A percentile compares a stretch with the other conserved stretches of the same genome.
Conservation (phyloP, 2,113 vertebrate genomes). For the Ovis aries region DNA sequence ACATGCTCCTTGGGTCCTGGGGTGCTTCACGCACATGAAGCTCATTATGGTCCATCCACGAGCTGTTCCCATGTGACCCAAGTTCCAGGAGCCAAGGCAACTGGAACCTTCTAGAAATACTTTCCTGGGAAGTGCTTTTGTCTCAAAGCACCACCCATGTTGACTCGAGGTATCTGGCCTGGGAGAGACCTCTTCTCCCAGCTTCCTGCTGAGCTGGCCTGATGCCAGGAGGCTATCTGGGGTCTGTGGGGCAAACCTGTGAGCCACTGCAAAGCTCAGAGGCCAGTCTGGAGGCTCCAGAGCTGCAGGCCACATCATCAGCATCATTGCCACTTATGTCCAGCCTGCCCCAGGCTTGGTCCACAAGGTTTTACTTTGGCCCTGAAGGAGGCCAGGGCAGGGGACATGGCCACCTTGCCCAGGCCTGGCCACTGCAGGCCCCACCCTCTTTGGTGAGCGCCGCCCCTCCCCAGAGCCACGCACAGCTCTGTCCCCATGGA, state of each 20-base stretch:
- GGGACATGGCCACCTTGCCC: neutral
- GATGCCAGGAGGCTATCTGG: neutral
- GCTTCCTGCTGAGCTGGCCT: neutral
- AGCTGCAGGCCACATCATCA: fast-evolving
- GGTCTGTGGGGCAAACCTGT: neutral
- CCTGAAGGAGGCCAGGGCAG: neutral
- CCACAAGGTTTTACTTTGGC: neutral
- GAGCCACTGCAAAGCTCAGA: neutral
- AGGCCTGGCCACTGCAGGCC: neutral
- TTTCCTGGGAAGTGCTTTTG: neutral
- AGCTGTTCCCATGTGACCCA: too few relatives aligned
- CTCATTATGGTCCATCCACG: fast-evolving
- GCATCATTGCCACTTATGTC: fast-evolving
- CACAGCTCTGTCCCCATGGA: constrained; percentile 52
- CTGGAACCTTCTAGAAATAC: neutral
- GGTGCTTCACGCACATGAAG: fast-evolving
- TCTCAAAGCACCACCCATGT: neutral
- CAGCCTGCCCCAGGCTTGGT: fast-evolving
- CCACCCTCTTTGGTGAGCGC: neutral
- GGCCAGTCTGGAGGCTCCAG: neutral
- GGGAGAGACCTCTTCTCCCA: neutral
- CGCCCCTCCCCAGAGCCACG: neutral
- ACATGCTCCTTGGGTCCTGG: fast-evolving
- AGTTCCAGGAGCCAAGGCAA: neutral
- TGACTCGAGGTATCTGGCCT: neutral